phyloP scores from a whole-genome alignment of 2,797 vertebrate genomes.

The Mus minutoides region DNA sequence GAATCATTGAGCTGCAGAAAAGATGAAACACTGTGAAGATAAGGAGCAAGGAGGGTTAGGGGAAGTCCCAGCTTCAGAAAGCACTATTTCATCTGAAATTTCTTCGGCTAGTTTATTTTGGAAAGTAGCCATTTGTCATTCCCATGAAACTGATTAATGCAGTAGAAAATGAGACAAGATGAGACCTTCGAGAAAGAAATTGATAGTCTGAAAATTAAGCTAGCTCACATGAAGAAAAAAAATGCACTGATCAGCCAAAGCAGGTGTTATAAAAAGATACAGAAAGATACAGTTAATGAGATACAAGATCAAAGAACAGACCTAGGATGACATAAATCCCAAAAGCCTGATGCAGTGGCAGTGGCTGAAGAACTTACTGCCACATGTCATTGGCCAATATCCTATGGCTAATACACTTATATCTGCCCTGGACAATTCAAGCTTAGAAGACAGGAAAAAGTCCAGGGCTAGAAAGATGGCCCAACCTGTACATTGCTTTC shows the following conservation, averaged over 20 bases:
- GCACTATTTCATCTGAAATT: neutral
- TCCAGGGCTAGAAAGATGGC: neutral
- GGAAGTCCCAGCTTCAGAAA: neutral
- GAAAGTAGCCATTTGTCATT: neutral
- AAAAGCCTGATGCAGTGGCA: neutral
- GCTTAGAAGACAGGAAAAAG: neutral
- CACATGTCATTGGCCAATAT: neutral
- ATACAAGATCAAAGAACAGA: neutral
- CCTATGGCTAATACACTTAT: neutral
- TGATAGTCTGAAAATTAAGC: constrained; percentile 6
- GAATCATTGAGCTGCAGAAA: neutral
- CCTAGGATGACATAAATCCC: neutral
- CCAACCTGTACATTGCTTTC: neutral
- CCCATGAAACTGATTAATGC: neutral
- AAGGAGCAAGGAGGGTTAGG: too few species aligned
- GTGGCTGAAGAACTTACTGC: neutral
- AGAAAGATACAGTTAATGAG: neutral
- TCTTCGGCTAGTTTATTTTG: neutral
- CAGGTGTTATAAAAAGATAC: neutral
- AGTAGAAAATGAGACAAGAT: neutral
- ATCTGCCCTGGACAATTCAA: neutral
- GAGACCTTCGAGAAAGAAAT: neutral
- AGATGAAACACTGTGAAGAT: neutral
- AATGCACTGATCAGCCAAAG: neutral
- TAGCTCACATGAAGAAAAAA: neutral